phyloP scores from a whole-genome alignment of 2,113 vertebrate genomes.

The Mungos mungo region DNA sequence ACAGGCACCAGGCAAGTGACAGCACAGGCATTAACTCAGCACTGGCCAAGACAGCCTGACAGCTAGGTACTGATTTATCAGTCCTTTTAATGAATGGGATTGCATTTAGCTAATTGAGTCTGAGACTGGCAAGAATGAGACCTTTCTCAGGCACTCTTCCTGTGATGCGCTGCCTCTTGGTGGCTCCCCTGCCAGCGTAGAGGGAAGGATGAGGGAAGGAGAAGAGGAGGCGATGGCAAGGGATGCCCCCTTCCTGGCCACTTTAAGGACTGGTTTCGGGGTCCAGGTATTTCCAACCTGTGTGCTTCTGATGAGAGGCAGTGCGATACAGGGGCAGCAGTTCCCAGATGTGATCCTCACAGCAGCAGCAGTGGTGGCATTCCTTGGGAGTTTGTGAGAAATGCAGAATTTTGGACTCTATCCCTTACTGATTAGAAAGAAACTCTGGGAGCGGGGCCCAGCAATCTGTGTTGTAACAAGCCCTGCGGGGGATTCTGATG shows the following conservation, averaged over 20 bases:
- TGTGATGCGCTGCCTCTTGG: not conserved
- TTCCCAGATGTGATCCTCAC: not conserved
- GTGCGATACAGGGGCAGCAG: not conserved
- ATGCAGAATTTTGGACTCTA: not conserved
- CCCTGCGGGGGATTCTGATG: not conserved
- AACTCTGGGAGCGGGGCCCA: not conserved
- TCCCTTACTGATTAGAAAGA: not conserved
- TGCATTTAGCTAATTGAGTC: conserved; percentile 55
- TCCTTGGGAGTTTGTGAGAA: not conserved
- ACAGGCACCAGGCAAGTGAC: conserved; percentile 39
- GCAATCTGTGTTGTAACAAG: not conserved
- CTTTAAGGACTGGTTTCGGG: not conserved
- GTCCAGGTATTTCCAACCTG: not conserved
- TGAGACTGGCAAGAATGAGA: not conserved
- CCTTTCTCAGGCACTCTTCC: not conserved
- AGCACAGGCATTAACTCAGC: conserved; percentile 55
- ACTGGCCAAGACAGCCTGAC: not conserved
- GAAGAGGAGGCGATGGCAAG: not conserved
- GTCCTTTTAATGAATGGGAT: conserved; percentile 51
- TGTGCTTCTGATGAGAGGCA: not conserved
- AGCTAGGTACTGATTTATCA: conserved; percentile 44
- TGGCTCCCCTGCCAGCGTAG: not conserved
- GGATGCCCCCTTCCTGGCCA: not conserved
- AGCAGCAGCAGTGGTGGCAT: not conserved
- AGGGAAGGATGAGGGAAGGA: not conserved